Base-by-base conservation (phyloP, 2,888 invertebrate species). In the Rotaria sp. region DNA sequence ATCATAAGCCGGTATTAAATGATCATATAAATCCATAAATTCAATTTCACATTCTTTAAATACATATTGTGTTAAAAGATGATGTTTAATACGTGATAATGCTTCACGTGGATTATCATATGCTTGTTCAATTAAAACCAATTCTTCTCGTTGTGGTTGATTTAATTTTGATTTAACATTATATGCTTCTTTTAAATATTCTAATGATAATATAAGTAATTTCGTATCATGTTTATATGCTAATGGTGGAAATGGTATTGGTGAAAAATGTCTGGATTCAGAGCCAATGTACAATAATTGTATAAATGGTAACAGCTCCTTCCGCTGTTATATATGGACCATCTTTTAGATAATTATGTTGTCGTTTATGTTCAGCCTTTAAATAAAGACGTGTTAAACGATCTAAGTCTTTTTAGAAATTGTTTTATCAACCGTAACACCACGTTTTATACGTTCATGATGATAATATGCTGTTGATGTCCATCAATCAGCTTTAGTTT, bases 401-500 rank as follows among this genome's bases (percentile, higher is more conserved):
- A 2, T 99, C 99, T 88, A 99, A 93, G 92, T 99, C 99, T 93
- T 99, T 99, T 48, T 99, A 92, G 99, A 99, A 0, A 99, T 99
- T 0, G 99, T 99, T 92, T 99, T 99, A 91, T 99, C 99, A 88
- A 90, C 99, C 0, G 99, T 99, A 85, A 99, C 99, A 30, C 99
- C 99, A 89, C 99, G 94, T 5, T 99, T 94, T 88, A 99, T 99
- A 89, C 99, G 93, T 92, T 99, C 99, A 75, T 99, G 94, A 92
- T 99, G 99, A 92, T 99, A 99, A 91, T 99, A 99, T 0, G 99
- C 98, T 0, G 99, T 99, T 92, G 99, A 99, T 0, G 99, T 99
- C 99, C 99, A 99, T 99, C 99, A 99, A 92, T 99, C 99, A 0
- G 99, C 99, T 91, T 99, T 99, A 94, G 99, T 98, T 92, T 99